A percentile compares a stretch with the other conserved stretches of the same genome.
Conservation (phyloP, 2,113 vertebrate species). For the Callospermophilus lateralis region DNA sequence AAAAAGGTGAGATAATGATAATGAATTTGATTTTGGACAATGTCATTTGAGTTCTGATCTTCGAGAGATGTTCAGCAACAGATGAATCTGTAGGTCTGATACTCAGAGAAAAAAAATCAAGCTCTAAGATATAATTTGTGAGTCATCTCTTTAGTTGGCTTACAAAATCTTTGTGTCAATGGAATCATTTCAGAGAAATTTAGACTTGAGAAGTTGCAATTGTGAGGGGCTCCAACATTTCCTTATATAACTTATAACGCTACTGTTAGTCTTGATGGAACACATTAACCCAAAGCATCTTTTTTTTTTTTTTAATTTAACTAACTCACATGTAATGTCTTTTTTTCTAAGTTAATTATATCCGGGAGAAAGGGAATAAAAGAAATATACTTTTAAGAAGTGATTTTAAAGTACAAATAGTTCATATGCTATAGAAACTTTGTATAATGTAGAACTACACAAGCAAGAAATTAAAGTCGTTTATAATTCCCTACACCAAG, state of each 20-base stretch:
- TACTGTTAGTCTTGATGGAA: neutral
- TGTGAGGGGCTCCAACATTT: neutral
- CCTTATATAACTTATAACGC: neutral
- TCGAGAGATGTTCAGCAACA: neutral
- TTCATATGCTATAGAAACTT: neutral
- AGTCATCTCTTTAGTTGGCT: neutral
- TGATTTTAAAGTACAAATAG: constrained; percentile 26
- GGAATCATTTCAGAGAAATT: neutral
- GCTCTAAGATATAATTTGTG: neutral
- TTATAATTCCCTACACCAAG: neutral
- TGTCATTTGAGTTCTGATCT: neutral
- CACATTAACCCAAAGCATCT: neutral
- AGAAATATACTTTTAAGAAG: neutral
- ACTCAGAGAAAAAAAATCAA: neutral
- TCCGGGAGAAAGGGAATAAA: neutral
- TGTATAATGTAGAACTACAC: neutral
- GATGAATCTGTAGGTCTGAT: neutral
- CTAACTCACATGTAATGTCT: neutral
- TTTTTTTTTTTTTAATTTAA: neutral
- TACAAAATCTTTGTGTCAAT: neutral
- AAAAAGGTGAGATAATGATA: neutral
- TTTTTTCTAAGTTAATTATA: neutral
- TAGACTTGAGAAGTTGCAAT: neutral
- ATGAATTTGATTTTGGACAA: neutral
- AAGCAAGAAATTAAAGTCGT: constrained; percentile 44